Base-by-base conservation (phyloP, 2,888 invertebrate species). In the Microplitis deprimator region DNA sequence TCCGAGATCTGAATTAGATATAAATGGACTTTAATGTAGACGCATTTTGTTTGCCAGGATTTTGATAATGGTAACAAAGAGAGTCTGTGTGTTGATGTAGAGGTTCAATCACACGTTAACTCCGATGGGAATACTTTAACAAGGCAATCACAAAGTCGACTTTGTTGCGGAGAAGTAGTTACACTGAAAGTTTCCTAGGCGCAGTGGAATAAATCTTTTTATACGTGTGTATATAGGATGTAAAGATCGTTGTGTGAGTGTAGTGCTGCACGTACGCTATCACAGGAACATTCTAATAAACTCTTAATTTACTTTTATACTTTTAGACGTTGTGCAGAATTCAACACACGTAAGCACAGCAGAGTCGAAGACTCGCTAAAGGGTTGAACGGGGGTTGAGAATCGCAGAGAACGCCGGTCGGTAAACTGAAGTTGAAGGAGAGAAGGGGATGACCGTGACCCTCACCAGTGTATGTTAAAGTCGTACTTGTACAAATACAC, bases 371-470 rank as follows among this genome's bases (percentile, higher is more conserved):
- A 50, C 13, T 50, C 13, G 50, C 50, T 50, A 73, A 65, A 29
- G 73, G 40, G 62, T n/a, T 64, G 29, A 29, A 29, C 29, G 4
- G 29, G 29, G 29, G 29, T 29, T 29, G 29, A 29, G n/a, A 29
- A 39, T 41, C 7, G n/a, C 5, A 29, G 65, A 8, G n/a, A 73
- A 50, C 20, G 41, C 70, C 70, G 70, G 70, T 70, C 70, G 70
- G 70, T 59, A 70, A 70, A 70, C 59, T 20, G 60, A 59, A 29
- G 8, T 29, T 8, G 20, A 29, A 8, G 41, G 50, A 13, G 13
- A 70, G 70, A 20, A 70, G 70, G 29, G 60, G 59, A 59, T 73
- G 60, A 73, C 73, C 73, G 50, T 73, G 73, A 73, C 73, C 73
- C 29, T 20, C 29, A 59, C 62, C 16, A 62, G n/a, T 62, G 20